A percentile compares a stretch with the other conserved stretches of the same genome.
phyloP scores from a whole-genome alignment of 92 coral and sea anemone species.

The Heteractis magnifica region DNA sequence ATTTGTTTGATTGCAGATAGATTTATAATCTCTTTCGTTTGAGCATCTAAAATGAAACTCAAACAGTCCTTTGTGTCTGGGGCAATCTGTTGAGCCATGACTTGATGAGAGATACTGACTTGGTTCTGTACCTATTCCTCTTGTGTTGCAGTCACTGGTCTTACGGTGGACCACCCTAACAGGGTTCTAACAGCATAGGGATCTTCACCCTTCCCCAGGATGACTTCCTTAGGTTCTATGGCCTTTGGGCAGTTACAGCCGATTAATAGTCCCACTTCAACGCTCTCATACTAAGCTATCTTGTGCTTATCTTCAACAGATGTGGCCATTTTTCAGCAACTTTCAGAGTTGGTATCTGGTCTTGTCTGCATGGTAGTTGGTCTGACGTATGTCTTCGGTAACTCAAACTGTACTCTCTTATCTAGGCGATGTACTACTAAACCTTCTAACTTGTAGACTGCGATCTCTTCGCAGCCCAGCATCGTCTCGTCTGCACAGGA shows the following conservation, averaged over 20 bases:
- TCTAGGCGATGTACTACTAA: conserved; percentile 14
- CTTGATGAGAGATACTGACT: neutral
- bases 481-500: conserved; percentile 35
- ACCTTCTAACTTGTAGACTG: conserved; percentile 27
- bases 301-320: conserved; percentile 33
- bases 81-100: neutral
- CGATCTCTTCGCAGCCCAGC: conserved; percentile 33
- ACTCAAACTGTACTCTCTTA: neutral
- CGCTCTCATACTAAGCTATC: conserved; percentile 17
- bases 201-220: conserved; percentile 33
- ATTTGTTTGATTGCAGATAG: conserved; percentile 36
- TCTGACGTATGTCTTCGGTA: conserved; percentile 26
- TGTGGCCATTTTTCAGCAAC: conserved; percentile 51
- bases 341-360: conserved; percentile 60
- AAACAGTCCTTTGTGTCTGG: neutral
- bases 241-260: conserved; percentile 63
- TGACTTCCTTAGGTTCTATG: conserved; percentile 42
- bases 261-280: conserved; percentile 48
- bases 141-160: conserved; percentile 24
- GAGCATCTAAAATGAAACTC: conserved; percentile 8
- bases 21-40: conserved; percentile 40
- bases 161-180: conserved; percentile 49
- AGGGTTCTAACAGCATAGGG: conserved; percentile 47
- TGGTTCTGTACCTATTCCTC: neutral
- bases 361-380: conserved; percentile 11